Conservation (phyloP, 2,113 vertebrate species). For the Pedetes capensis region DNA sequence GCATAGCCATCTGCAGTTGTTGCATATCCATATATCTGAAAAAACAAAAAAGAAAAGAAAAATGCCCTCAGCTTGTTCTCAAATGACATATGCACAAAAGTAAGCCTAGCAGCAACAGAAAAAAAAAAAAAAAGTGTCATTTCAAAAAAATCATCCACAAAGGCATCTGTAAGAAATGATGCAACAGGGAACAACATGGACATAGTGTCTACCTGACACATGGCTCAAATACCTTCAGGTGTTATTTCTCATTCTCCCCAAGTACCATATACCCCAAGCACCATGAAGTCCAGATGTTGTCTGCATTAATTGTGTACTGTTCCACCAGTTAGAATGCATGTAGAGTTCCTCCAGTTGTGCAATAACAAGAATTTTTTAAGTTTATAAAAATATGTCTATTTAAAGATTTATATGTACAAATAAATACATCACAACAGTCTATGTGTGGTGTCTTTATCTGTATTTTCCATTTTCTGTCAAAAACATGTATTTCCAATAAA, state of each 20-base stretch:
- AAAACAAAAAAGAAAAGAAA: constrained; percentile 47
- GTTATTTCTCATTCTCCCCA: background rate
- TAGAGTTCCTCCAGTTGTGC: background rate
- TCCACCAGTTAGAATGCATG: background rate
- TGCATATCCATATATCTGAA: constrained; percentile 85
- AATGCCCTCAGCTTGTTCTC: background rate
- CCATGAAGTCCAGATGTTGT: background rate
- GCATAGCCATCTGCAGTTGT: constrained; percentile 65
- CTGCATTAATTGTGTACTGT: background rate
- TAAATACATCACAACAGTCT: background rate
- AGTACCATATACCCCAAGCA: rapidly evolving
- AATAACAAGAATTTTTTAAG: background rate
- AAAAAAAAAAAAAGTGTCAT: background rate
- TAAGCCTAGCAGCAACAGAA: background rate
- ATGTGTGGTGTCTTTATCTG: background rate
- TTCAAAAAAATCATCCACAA: background rate
- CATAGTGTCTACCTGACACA: rapidly evolving
- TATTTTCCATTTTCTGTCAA: constrained; percentile 21
- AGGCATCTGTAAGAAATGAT: background rate
- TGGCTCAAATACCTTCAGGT: background rate
- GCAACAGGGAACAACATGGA: rapidly evolving
- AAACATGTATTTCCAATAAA: background rate
- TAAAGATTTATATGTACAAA: background rate
- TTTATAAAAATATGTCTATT: background rate
- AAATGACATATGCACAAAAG: background rate